Evolutionary conservation across 2,113 vertebrate species (phyloP).

Genomic region (Tenrec ecaudatus): DNA sequence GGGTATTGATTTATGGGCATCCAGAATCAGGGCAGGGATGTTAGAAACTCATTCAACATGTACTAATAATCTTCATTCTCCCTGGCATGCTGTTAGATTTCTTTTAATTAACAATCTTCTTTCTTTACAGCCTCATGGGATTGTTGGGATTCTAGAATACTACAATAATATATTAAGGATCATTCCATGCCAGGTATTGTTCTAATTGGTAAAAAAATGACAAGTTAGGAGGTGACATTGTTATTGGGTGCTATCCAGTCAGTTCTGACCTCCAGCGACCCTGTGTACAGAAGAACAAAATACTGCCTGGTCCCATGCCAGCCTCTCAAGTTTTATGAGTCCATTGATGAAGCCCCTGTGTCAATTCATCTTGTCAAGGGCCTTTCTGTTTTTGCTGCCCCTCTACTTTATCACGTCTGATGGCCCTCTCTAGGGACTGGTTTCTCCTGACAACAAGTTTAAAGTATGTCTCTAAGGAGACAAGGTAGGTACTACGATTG

Average conservation of each 20-base stretch:
- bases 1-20: constrained; percentile 22
- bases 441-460: too few species aligned
- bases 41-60: constrained; percentile 12
- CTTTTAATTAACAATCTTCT: constrained; percentile 33
- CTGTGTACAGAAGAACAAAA: too few species aligned
- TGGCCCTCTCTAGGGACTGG: too few species aligned
- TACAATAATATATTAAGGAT: constrained; percentile 14
- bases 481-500: background rate
- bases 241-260: too few species aligned
- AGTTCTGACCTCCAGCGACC: too few species aligned
- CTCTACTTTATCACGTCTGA: background rate
- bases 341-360: too few species aligned
- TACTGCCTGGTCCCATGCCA: too few species aligned
- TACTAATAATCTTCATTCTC: constrained; percentile 39
- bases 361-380: too few species aligned
- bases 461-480: background rate
- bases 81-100: constrained; percentile 8
- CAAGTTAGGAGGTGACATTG: too few species aligned
- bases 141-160: constrained; percentile 34
- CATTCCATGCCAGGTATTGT: too few species aligned
- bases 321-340: too few species aligned
- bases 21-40: background rate
- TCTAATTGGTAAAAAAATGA: too few species aligned
- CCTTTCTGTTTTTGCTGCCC: background rate
- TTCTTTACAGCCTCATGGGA: constrained; percentile 32